Evolutionary conservation across 2,888 invertebrate species (phyloP), one percentile per base, ranked within the genome.

Genomic region (Philaethria dido): DNA sequence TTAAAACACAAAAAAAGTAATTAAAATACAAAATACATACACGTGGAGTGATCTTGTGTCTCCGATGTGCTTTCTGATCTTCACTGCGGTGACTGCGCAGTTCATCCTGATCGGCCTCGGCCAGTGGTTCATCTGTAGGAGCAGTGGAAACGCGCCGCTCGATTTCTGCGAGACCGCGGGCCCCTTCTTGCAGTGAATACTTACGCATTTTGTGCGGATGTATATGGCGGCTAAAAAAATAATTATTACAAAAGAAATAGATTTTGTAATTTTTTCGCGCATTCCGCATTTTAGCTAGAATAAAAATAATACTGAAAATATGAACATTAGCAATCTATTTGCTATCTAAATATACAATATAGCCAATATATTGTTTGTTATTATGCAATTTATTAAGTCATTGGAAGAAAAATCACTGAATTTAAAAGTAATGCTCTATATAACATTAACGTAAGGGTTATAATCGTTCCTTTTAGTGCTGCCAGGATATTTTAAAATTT

Each of bases 81-180:
- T 96, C 96, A 69, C 95, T 95, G 73, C 95, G 93, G 86, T 96
- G 96, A 68, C 95, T 95, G 77, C 95, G 95, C 84, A 98, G 91
- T 75, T 97, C 96, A 82, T 97, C 97, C 76, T 95, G 94, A 88
- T 97, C 97, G 39, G 95, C 94, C 77, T 96, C 96, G 71, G 95
- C 94, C 69, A 98, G 93, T 33, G 94, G 94, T 73, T 96, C 95
- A 84, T 97, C 97, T 76, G 96, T 96, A 47, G 96, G 95, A 95
- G 81, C 96, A 96, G 96, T 82, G 96, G 80, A 94, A 94, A 62
- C 95, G 94, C 73, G 95, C 94, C 76, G 95, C 90, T 73, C 95
- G 86, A 57, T 94, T 89, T 9, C 85, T 89, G 95, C 94, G 8
- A 72, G 73, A 11, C 73, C 73, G 22, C 92, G 82, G 4, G 93